phyloP scores from a whole-genome alignment of 2,113 vertebrate genomes.

The Paratilapia polleni region DNA sequence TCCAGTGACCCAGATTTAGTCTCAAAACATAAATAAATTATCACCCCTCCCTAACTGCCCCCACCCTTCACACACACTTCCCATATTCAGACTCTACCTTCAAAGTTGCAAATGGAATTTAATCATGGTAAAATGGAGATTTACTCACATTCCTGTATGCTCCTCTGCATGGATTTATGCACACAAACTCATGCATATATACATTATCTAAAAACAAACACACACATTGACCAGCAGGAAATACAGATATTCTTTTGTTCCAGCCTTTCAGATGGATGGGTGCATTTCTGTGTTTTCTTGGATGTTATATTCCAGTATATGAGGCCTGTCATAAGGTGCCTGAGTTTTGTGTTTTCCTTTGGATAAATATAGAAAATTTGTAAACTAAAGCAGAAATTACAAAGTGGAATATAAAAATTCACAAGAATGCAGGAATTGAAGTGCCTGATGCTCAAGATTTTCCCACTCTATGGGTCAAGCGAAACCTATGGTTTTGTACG shows the following conservation, averaged over 20 bases:
- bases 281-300: neutral
- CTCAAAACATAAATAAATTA: constrained; percentile 83
- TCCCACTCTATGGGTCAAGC: neutral
- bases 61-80: constrained; percentile 50
- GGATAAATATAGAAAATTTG: neutral
- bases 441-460: too few species aligned
- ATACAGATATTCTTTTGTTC: neutral
- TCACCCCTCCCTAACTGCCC: constrained; percentile 61
- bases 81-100: constrained; percentile 53
- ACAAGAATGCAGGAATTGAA: neutral
- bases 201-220: constrained; percentile 15
- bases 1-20: constrained; percentile 85
- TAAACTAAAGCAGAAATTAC: neutral
- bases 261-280: neutral
- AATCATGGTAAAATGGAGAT: constrained; percentile 38
- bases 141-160: neutral
- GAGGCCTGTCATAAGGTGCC: neutral
- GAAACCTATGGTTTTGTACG: neutral
- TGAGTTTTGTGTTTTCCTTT: neutral
- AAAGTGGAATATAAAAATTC: neutral
- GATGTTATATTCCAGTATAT: neutral
- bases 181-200: constrained; percentile 39
- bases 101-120: constrained; percentile 57
- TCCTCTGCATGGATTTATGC: neutral
- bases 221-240: neutral